phyloP scores from a whole-genome alignment of 2,888 invertebrate species.

The Drosophila dives region DNA sequence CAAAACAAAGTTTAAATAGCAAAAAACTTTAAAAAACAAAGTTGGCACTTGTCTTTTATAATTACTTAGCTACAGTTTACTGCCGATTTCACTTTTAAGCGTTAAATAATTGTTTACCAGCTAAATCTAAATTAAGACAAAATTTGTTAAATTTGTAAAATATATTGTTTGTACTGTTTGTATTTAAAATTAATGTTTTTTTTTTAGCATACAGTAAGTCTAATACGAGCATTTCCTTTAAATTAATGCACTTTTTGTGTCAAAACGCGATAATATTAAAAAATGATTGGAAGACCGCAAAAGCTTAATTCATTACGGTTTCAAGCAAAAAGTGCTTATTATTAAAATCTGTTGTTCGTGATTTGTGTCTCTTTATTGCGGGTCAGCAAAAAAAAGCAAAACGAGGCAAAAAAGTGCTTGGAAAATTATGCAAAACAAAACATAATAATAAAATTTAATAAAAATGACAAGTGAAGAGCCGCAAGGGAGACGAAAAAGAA shows the following conservation, averaged over 20 bases:
- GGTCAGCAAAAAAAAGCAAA: constrained; percentile 15
- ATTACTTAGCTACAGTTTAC: constrained; percentile 22
- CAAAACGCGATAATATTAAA: neutral
- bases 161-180: neutral
- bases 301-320: neutral
- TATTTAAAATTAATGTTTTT: neutral
- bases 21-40: constrained; percentile 14
- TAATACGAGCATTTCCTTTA: neutral
- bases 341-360: constrained; percentile 29
- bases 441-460: constrained; percentile 77
- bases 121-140: neutral
- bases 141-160: neutral
- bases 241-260: neutral
- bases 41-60: constrained; percentile 15
- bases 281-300: too few species aligned
- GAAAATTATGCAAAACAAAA: constrained; percentile 77
- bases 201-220: neutral
- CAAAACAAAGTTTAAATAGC: constrained; percentile 17
- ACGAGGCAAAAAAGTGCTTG: constrained; percentile 18
- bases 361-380: constrained; percentile 9
- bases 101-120: neutral
- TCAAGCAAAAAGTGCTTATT: neutral
- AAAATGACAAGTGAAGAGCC: constrained; percentile 51
- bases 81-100: neutral
- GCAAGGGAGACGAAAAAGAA: constrained; percentile 14